phyloP scores from a whole-genome alignment of 1,140 invertebrate genomes.

The Homarus americanus region DNA sequence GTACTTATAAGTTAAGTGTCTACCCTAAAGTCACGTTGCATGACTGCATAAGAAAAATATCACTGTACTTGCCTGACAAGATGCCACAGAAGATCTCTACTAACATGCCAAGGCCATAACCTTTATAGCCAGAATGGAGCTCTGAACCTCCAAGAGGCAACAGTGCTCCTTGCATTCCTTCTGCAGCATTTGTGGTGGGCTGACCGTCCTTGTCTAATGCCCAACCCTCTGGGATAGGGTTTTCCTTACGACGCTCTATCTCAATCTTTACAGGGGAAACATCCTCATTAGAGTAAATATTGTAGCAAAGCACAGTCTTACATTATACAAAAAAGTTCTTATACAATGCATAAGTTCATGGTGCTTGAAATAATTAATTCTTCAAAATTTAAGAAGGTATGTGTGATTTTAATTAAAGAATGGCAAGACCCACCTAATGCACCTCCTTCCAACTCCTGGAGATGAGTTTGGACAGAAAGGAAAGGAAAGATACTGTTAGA shows the following conservation, averaged over 20 bases:
- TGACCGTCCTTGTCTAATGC: constrained; percentile 86
- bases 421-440: too few species aligned
- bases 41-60: neutral
- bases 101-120: constrained; percentile 91
- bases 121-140: constrained; percentile 91
- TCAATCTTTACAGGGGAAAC: constrained; percentile 81
- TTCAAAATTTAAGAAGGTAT: too few species aligned
- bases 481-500: too few species aligned
- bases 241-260: constrained; percentile 86
- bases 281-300: neutral
- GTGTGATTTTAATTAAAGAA: too few species aligned
- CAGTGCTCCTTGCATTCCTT: constrained; percentile 83
- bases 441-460: too few species aligned
- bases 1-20: too few species aligned
- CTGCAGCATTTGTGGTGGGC: constrained; percentile 83
- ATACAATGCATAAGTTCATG: too few species aligned
- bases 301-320: too few species aligned
- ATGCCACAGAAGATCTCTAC: constrained; percentile 91
- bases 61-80: constrained; percentile 79
- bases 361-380: too few species aligned
- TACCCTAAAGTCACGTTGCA: too few species aligned
- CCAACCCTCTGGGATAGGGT: constrained; percentile 89
- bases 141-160: constrained; percentile 92
- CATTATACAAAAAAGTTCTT: too few species aligned
- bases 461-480: too few species aligned